A percentile compares a stretch with the other conserved stretches of the same genome.
Conservation (phyloP, 2,888 invertebrate genomes). For the Syrista parreyssii region DNA sequence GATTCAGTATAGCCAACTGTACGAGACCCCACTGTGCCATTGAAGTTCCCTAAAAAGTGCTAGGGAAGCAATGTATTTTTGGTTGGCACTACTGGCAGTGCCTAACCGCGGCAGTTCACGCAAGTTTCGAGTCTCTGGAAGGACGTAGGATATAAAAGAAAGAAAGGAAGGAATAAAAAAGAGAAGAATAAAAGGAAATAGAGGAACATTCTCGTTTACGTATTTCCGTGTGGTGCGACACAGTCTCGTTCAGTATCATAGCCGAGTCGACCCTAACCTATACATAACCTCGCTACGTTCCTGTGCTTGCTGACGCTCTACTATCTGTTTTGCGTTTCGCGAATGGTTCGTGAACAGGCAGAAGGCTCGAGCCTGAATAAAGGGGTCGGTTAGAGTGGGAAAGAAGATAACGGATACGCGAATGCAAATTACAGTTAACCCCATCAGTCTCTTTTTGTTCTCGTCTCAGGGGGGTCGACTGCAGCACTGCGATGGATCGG, state of each 20-base stretch:
- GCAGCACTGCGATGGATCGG: constrained; percentile 16
- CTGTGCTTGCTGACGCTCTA: constrained; percentile 21
- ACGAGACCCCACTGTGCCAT: too few species aligned
- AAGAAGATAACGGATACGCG: constrained; percentile 30
- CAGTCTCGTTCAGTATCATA: neutral
- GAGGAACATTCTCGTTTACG: neutral
- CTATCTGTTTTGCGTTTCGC: constrained; percentile 34
- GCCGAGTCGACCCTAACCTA: too few species aligned
- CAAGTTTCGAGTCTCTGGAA: too few species aligned
- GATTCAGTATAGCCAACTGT: too few species aligned
- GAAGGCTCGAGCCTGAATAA: neutral
- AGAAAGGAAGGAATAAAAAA: neutral
- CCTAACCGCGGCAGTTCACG: too few species aligned
- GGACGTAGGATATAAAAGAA: too few species aligned
- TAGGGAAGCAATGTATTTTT: too few species aligned
- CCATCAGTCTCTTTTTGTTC: constrained; percentile 45
- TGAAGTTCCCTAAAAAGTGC: too few species aligned
- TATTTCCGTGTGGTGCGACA: neutral
- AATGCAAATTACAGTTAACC: constrained; percentile 51
- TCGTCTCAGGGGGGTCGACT: constrained; percentile 9
- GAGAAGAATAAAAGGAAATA: neutral
- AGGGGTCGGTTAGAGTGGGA: neutral
- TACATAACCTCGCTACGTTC: too few species aligned
- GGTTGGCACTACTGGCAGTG: too few species aligned
- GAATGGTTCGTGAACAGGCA: constrained; percentile 19